These are phyloP conservation scores for Sebastiscus tertius DNA, from an alignment of 2,797 vertebrate species.

Conservation along the genomic window DNA sequence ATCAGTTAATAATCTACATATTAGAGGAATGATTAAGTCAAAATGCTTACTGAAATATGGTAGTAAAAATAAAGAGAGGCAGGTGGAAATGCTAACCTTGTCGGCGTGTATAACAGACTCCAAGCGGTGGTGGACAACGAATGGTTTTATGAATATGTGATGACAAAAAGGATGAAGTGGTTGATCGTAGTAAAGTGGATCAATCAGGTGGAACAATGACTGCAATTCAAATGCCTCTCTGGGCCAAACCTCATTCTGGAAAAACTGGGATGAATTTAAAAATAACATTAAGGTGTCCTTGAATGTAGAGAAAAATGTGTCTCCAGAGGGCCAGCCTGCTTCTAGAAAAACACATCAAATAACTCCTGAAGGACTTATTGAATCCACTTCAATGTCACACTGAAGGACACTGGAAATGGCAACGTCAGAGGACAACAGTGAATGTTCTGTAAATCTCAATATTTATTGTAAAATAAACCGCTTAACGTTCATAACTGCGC, in stretches of 20 bases:
- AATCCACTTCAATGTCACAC: background rate
- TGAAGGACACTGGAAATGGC: background rate
- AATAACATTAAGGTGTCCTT: background rate
- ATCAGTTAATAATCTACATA: conserved; percentile 31
- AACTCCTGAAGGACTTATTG: background rate
- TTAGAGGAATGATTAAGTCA: conserved; percentile 7
- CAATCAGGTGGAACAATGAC: conserved; percentile 8
- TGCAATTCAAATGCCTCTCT: background rate
- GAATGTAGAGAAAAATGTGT: background rate
- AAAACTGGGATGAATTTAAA: conserved; percentile 5
- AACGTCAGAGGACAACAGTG: background rate
- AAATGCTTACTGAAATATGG: conserved; percentile 5
- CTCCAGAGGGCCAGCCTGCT: background rate
- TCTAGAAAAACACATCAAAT: background rate
- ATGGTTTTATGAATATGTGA: background rate
- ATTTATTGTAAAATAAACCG: background rate
- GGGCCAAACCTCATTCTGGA: background rate
- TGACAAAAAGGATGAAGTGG: conserved; percentile 6
- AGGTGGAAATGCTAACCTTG: conserved; percentile 87
- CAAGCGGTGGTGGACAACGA: background rate
- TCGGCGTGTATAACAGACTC: conserved; percentile 57
- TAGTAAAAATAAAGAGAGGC: conserved; percentile 51
- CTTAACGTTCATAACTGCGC: background rate
- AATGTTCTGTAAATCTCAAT: background rate
- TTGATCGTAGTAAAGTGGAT: conserved; percentile 7